phyloP scores from a whole-genome alignment of 2,113 vertebrate species.

The Microcebus jonahi region DNA sequence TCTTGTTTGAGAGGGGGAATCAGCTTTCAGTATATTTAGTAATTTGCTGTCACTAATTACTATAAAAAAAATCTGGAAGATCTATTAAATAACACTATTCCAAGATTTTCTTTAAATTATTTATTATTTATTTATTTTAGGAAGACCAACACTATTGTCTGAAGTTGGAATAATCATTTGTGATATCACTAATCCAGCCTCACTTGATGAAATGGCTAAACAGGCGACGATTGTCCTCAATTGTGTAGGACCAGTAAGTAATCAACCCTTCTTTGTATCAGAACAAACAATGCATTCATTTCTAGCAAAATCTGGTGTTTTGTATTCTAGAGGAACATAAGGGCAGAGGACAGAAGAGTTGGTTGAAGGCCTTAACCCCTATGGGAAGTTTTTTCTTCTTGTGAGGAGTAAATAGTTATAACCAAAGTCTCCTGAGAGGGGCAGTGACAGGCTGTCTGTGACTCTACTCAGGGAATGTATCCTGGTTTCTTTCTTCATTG shows the following conservation, averaged over 20 bases:
- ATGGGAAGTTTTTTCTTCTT: not conserved
- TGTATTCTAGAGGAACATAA: conserved; percentile 46
- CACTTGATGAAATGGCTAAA: conserved; percentile 94
- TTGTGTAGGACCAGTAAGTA: conserved; percentile 97
- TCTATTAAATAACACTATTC: not conserved
- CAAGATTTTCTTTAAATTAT: conserved; percentile 1
- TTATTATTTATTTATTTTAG: conserved; percentile 82
- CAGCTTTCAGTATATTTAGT: not conserved
- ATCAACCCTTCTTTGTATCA: conserved; percentile 36
- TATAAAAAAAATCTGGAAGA: not conserved
- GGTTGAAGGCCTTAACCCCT: not conserved
- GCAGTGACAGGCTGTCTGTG: not conserved
- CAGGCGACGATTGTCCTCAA: conserved; percentile 93
- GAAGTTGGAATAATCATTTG: conserved; percentile 93
- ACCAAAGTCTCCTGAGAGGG: not conserved
- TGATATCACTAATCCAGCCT: conserved; percentile 90
- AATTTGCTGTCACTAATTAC: not conserved
- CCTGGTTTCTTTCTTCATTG: not conserved
- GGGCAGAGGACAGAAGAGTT: not conserved
- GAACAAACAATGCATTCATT: conserved; percentile 58
- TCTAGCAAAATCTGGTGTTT: conserved; percentile 49
- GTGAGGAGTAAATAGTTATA: not conserved
- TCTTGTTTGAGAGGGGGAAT: not conserved
- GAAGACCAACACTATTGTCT: conserved; percentile 88
- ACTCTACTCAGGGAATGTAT: not conserved